Conservation (phyloP, 2,113 vertebrate species). For the Peromyscus californicus region DNA sequence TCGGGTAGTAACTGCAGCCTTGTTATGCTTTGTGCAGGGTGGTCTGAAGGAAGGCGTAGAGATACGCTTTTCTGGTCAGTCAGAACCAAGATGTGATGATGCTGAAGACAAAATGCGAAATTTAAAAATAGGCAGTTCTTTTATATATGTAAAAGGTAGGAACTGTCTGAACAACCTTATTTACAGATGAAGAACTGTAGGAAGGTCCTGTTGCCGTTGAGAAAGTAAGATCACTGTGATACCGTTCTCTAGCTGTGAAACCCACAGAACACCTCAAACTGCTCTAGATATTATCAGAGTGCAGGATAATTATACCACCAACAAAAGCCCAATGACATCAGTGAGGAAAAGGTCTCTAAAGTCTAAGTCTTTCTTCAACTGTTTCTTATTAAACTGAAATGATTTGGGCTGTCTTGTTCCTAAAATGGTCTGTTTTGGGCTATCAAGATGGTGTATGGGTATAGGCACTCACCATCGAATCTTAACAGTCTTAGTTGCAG, state of each 20-base stretch:
- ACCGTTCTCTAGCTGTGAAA: too few relatives aligned
- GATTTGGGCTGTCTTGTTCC: neutral
- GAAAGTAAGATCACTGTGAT: neutral
- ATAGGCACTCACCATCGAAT: neutral
- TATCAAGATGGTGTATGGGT: neutral
- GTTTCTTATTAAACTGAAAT: neutral
- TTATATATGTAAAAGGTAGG: neutral
- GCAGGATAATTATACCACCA: neutral
- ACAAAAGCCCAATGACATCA: neutral
- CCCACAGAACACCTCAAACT: neutral
- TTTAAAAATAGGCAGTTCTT: neutral
- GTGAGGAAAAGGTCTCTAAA: neutral
- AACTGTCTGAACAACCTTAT: neutral
- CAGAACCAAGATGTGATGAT: neutral
- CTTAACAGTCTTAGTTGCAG: neutral
- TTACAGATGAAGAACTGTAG: constrained; percentile 11
- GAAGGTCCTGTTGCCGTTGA: neutral
- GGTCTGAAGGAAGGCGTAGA: neutral
- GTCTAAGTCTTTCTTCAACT: neutral
- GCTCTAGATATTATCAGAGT: neutral
- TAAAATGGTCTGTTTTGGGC: neutral
- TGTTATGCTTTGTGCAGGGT: neutral
- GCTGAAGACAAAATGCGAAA: neutral
- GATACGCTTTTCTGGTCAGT: neutral
- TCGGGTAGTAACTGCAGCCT: too few relatives aligned